Percentiles rank a stretch among this genome's conserved stretches.
Evolutionary conservation across 2,797 vertebrate genomes (phyloP).

Genomic region (Alcedo atthis): DNA sequence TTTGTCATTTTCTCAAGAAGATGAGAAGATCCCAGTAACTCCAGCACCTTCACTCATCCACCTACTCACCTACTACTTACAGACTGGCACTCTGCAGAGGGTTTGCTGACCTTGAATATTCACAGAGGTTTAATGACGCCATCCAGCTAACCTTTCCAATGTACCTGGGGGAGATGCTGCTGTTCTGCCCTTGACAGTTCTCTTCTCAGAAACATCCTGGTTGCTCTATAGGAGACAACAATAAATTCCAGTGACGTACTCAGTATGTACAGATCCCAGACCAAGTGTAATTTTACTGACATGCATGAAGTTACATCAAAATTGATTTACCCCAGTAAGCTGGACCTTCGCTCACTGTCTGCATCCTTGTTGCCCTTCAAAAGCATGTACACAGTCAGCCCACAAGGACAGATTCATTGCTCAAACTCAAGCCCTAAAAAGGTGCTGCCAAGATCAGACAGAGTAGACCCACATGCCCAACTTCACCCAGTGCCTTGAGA

Average conservation of each 20-base stretch:
- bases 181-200: neutral
- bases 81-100: neutral
- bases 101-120: neutral
- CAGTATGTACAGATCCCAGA: neutral
- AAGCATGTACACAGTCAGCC: neutral
- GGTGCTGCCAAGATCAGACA: accelerated
- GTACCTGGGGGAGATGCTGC: neutral
- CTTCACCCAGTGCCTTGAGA: neutral
- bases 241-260: neutral
- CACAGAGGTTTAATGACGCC: too few relatives aligned
- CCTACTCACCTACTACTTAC: neutral
- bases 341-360: neutral
- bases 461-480: neutral
- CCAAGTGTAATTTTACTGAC: neutral
- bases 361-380: neutral
- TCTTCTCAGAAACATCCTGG: accelerated
- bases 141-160: neutral
- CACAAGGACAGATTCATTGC: neutral
- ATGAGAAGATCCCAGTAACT: neutral
- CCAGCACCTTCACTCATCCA: accelerated
- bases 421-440: neutral
- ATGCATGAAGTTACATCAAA: neutral
- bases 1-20: neutral
- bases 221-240: neutral
- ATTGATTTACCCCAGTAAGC: neutral